A percentile compares a stretch with the other conserved stretches of the same genome.
These are phyloP conservation scores for Escarpia spicata DNA, from an alignment of 2,888 invertebrate genomes.

Conservation along the genomic window DNA sequence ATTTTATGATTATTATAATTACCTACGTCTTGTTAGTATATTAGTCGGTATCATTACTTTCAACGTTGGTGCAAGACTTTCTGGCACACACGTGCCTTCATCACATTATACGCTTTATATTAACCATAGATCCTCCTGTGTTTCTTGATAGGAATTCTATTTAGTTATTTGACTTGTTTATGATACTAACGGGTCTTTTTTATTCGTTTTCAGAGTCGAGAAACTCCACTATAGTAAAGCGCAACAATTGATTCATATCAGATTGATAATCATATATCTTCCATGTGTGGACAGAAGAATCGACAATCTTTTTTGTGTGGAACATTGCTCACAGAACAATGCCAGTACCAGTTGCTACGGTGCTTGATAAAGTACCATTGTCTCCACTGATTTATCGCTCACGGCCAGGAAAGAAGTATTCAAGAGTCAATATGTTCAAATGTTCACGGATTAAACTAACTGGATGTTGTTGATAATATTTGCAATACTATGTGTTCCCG, in stretches of 20 bases:
- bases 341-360: neutral
- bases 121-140: neutral
- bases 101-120: too few species aligned
- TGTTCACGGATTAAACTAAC: neutral
- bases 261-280: neutral
- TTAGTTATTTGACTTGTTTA: neutral
- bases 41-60: too few species aligned
- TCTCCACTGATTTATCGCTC: neutral
- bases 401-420: neutral
- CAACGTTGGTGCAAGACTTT: too few species aligned
- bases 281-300: neutral
- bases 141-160: neutral
- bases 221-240: neutral
- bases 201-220: neutral
- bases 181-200: neutral
- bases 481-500: neutral
- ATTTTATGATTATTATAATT: too few species aligned
- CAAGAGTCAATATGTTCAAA: neutral
- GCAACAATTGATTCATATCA: neutral
- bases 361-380: neutral
- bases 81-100: too few species aligned
- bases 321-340: neutral
- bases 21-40: too few species aligned
- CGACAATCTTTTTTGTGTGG: neutral
- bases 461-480: neutral